phyloP scores from a whole-genome alignment of 2,888 invertebrate species.

The Vanessa cardui region DNA sequence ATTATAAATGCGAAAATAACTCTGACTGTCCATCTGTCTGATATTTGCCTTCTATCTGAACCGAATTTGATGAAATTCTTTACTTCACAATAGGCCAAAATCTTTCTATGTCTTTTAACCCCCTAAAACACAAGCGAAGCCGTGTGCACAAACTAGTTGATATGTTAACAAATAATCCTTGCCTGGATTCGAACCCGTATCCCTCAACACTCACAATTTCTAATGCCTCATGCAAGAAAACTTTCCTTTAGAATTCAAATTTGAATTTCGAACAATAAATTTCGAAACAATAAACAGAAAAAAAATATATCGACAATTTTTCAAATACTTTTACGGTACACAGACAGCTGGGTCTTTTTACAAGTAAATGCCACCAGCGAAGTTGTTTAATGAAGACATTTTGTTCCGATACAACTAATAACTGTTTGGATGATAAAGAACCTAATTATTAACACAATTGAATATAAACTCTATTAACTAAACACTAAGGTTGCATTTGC shows the following conservation, averaged over 20 bases:
- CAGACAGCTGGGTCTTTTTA: constrained; percentile 37
- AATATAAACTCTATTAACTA: constrained; percentile 32
- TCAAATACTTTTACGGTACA: constrained; percentile 8
- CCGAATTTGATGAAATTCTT: no score
- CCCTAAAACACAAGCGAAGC: no score
- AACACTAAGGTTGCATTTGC: constrained; percentile 28
- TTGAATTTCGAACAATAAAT: not conserved
- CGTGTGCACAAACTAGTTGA: no score
- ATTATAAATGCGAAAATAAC: no score
- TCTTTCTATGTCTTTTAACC: no score
- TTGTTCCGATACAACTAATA: constrained; percentile 60
- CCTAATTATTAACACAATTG: constrained; percentile 37
- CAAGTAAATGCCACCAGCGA: constrained; percentile 64
- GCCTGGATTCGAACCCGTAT: no score
- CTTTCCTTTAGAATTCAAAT: not conserved
- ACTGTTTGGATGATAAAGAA: constrained; percentile 56
- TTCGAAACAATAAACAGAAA: not conserved
- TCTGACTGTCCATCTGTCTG: no score
- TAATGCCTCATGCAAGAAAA: no score
- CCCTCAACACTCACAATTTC: no score
- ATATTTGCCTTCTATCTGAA: no score
- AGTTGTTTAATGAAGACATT: constrained; percentile 70
- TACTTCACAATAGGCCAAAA: no score
- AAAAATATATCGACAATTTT: not conserved
- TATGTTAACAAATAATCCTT: no score